These are phyloP conservation scores for Brenthis ino DNA, from an alignment of 2,888 invertebrate genomes.

Conservation along the genomic window DNA sequence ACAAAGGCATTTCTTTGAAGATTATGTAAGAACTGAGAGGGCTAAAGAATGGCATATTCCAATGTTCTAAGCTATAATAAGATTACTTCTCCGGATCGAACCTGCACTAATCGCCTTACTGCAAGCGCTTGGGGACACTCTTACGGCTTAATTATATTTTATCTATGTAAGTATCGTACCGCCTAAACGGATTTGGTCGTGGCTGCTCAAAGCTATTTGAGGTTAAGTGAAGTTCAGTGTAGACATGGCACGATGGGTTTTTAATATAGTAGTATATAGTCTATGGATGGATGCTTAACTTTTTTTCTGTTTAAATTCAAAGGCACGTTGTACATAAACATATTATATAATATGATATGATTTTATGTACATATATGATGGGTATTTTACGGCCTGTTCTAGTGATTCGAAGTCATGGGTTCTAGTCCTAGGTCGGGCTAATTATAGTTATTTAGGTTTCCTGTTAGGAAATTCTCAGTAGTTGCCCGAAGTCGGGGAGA, in stretches of 20 bases:
- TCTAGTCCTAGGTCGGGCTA: no score
- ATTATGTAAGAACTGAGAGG: not conserved
- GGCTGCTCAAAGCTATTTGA: conserved; percentile 17
- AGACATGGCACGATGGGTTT: not conserved
- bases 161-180: conserved; percentile 18
- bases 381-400: no score
- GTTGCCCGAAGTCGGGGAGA: no score
- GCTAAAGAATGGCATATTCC: conserved; percentile 5
- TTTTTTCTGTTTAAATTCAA: no score
- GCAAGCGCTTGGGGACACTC: conserved; percentile 37
- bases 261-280: no score
- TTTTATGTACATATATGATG: no score
- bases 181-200: conserved; percentile 16
- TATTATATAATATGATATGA: no score
- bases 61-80: conserved; percentile 34
- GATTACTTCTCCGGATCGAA: conserved; percentile 41
- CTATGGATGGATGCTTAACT: no score
- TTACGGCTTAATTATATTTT: conserved; percentile 28
- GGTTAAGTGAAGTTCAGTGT: conserved; percentile 3
- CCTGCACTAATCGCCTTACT: conserved; percentile 50
- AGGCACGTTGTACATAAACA: no score
- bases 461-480: no score
- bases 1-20: not conserved
- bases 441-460: no score
- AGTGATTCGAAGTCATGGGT: no score